Base-by-base conservation (phyloP, 2,797 vertebrate species). In the Pseudochromis fuscus region DNA sequence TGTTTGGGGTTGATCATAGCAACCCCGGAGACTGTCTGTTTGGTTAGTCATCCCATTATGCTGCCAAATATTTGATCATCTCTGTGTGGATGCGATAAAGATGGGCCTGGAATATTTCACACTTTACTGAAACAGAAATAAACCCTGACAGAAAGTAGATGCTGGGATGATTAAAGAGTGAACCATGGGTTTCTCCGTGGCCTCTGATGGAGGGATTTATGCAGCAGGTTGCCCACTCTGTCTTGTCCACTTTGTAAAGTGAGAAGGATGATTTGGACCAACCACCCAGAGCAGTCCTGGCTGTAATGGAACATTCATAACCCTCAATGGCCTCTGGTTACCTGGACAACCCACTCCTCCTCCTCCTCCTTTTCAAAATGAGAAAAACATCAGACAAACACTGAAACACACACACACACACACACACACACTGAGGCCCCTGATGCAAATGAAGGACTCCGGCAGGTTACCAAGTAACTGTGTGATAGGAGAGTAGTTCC, bases 221-320 rank as follows among this genome's bases (percentile, higher is more conserved):
- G 31, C 53, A 31, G 48, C 40, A 60, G 33, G 7, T 33, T 38
- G 30, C 27, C 1, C 38, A n/a, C n/a, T 64, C 59, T 37, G 37
- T 52, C 55, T 48, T 60, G 28, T 70, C 46, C n/a, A 10, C 38
- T 77, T 61, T 24, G 69, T 73, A 77, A 86, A 64, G 51, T 59
- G 59, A 82, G 63, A 55, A 9, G 45, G 64, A 73, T 77, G 4
- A n/a, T 74, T 81, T 62, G 27, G 72, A 57, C 51, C 15, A 56
- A 74, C 37, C 51, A 60, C 46, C 61, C 67, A 8, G 27, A 65
- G 50, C 81, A 49, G 74, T 67, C 51, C 50, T 18, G 56, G 27
- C 63, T 74, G 75, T 85, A 87, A 92, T 89, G 80, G 81, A 88
- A 89, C 84, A 88, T 89, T 85, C 82, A 88, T 87, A 81, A 88